Percentiles rank a stretch among this genome's conserved stretches.
Evolutionary conservation across 2,888 invertebrate species (phyloP).

Genomic region (Drosophila monieri): DNA sequence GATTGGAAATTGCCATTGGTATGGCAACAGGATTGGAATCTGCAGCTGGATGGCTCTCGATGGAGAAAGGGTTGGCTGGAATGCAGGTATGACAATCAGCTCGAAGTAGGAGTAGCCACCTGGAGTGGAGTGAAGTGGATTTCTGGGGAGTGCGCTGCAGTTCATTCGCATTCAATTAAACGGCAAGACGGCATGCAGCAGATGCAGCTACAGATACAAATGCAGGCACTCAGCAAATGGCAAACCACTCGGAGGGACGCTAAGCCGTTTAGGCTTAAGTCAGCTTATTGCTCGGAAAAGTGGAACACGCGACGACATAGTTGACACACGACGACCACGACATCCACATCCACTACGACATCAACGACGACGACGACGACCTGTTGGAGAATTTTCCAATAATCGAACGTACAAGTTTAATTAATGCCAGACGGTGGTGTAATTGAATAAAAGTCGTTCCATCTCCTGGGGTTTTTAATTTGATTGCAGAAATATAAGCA

Average conservation of each 20-base stretch:
- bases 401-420: conserved; percentile 43
- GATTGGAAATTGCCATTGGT: conserved; percentile 34
- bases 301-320: conserved; percentile 52
- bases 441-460: conserved; percentile 19
- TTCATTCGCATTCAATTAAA: conserved; percentile 66
- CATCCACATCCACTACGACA: conserved; percentile 13
- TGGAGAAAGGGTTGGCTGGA: conserved; percentile 27
- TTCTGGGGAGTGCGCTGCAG: conserved; percentile 33
- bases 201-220: conserved; percentile 14
- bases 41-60: conserved; percentile 45
- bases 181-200: conserved; percentile 11
- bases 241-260: conserved; percentile 49
- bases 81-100: conserved; percentile 27
- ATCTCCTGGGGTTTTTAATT: conserved; percentile 8
- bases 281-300: conserved; percentile 54
- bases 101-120: conserved; percentile 16
- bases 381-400: conserved; percentile 48
- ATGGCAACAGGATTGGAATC: conserved; percentile 17
- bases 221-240: conserved; percentile 35
- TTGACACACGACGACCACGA: conserved; percentile 41
- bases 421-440: conserved; percentile 35
- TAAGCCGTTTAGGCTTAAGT: conserved; percentile 62
- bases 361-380: conserved; percentile 23
- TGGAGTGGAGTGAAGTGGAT: conserved; percentile 33
- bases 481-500: conserved; percentile 8